Conservation (phyloP, 1,140 invertebrate genomes). For the Phortica variegata region DNA sequence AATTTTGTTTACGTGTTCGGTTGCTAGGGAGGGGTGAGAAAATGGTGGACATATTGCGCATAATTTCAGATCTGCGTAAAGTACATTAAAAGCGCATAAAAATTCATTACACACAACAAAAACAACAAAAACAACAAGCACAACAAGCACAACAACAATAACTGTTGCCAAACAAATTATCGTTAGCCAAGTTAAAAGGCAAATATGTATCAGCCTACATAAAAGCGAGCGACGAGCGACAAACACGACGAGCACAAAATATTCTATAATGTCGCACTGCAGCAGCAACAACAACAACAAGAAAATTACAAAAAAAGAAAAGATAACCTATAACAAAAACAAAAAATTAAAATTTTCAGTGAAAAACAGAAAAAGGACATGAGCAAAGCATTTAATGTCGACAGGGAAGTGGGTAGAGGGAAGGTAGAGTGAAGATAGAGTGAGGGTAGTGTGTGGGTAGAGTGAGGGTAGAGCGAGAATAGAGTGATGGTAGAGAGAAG, state of each 20-base stretch:
- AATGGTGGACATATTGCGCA: no score
- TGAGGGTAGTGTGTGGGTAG: no score
- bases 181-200: slow-evolving; percentile 51
- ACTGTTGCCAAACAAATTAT: slow-evolving; percentile 51
- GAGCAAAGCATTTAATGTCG: no score
- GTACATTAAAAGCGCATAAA: slow-evolving; percentile 49
- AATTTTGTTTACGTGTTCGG: no score
- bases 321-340: slow-evolving; percentile 27
- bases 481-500: no score
- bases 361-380: no score
- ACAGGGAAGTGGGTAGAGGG: no score
- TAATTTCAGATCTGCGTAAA: slow-evolving; percentile 44
- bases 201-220: slow-evolving; percentile 28
- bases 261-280: slow-evolving; percentile 27
- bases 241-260: slow-evolving; percentile 10
- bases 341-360: no score
- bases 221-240: slow-evolving; percentile 19
- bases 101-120: slow-evolving; percentile 37
- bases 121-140: background rate
- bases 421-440: no score
- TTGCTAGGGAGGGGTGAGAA: no score
- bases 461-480: no score
- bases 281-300: slow-evolving; percentile 9
- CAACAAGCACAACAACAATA: slow-evolving; percentile 15
- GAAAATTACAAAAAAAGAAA: slow-evolving; percentile 1